phyloP scores from a whole-genome alignment of 2,888 invertebrate species.

The Cactoblastis cactorum region DNA sequence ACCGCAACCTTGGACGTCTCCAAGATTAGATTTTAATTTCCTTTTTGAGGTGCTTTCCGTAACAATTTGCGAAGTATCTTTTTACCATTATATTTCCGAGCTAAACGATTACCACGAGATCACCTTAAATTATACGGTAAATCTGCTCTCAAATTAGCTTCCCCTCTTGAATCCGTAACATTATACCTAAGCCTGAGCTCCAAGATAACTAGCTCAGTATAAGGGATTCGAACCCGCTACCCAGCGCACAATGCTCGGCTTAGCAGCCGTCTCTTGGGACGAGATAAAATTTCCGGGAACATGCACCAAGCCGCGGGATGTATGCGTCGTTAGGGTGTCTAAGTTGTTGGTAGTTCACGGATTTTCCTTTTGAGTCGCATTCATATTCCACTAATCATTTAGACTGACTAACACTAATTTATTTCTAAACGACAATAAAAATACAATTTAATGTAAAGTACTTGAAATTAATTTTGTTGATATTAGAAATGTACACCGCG shows the following conservation, averaged over 20 bases:
- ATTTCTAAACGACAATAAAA: too few species aligned
- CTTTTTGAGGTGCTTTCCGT: too few species aligned
- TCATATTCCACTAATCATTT: too few species aligned
- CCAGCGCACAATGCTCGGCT: neutral
- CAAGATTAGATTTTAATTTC: too few species aligned
- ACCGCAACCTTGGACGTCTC: too few species aligned
- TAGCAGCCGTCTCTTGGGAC: neutral
- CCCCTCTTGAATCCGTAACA: neutral
- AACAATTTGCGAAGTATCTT: neutral
- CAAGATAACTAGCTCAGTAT: too few species aligned
- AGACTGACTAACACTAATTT: too few species aligned
- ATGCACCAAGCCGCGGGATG: constrained; percentile 10
- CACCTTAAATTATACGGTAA: neutral
- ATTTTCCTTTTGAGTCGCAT: neutral
- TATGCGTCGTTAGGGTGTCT: neutral
- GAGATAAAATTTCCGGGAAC: constrained; percentile 13
- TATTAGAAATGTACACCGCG: too few species aligned
- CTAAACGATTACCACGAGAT: neutral
- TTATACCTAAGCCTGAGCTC: neutral
- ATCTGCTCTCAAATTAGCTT: neutral
- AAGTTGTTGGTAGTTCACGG: neutral
- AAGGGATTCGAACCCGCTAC: neutral
- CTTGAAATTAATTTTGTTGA: too few species aligned
- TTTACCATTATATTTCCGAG: too few species aligned
- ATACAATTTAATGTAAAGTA: too few species aligned